Evolutionary conservation across 64 coral and sea anemone genomes (phyloP).

Genomic region (Porites lutea): DNA sequence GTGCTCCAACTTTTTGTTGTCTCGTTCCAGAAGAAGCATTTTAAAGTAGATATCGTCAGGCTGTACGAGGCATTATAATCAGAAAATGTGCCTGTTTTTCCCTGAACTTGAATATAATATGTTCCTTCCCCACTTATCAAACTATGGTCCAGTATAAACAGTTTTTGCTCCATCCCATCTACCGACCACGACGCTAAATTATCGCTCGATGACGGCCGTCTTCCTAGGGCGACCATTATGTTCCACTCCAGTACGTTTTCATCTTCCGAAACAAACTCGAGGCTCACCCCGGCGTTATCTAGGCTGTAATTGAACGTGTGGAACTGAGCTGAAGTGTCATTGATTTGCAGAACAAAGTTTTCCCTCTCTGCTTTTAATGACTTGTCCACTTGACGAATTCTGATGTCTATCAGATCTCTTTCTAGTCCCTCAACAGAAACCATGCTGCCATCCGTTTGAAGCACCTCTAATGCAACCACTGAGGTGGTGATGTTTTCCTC

Average conservation of each 20-base stretch:
- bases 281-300: slow-evolving; percentile 13
- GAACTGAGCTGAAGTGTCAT: not conserved
- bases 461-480: slow-evolving; percentile 32
- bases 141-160: slow-evolving; percentile 15
- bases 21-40: slow-evolving; percentile 54
- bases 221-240: slow-evolving; percentile 2
- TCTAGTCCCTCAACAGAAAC: not conserved
- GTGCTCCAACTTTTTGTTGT: slow-evolving; percentile 16
- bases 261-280: slow-evolving; percentile 22
- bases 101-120: slow-evolving; percentile 25
- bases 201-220: not conserved
- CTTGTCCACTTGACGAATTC: not conserved
- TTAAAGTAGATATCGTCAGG: slow-evolving; percentile 30
- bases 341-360: not conserved
- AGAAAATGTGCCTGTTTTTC: not conserved
- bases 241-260: not conserved
- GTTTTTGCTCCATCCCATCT: not conserved
- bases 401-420: slow-evolving; percentile 20
- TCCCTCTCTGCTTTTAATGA: not conserved
- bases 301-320: slow-evolving; percentile 48
- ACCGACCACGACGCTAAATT: slow-evolving; percentile 11
- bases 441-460: slow-evolving; percentile 18
- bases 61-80: slow-evolving; percentile 34
- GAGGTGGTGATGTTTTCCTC: slow-evolving; percentile 19
- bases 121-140: not conserved